phyloP scores from a whole-genome alignment of 2,113 vertebrate genomes.

The Salvelinus namaycush region DNA sequence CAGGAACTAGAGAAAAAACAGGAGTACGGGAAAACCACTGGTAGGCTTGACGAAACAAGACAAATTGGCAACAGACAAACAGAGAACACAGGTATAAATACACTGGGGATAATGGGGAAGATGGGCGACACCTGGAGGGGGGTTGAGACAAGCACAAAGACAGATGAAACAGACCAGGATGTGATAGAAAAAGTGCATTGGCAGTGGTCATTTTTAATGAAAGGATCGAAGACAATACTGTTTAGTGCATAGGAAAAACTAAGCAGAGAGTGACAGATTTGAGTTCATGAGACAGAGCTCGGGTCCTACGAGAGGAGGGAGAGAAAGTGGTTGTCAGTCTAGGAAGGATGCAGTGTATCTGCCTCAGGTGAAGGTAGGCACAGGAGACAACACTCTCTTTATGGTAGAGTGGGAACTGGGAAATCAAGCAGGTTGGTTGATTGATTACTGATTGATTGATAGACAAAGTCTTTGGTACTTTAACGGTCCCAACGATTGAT shows the following conservation, averaged over 20 bases:
- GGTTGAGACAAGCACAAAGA: too few species aligned
- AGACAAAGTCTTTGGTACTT: background rate
- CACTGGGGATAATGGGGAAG: too few species aligned
- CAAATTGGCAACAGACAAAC: too few species aligned
- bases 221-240: slow-evolving; percentile 12
- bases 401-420: background rate
- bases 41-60: too few species aligned
- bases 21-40: too few species aligned
- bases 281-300: slow-evolving; percentile 9
- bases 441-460: slow-evolving; percentile 1
- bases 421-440: background rate
- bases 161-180: too few species aligned
- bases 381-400: background rate
- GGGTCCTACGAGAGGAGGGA: background rate
- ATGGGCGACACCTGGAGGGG: too few species aligned
- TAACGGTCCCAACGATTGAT: background rate
- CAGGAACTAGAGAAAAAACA: too few species aligned
- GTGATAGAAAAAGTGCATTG: slow-evolving; percentile 2
- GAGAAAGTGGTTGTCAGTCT: background rate
- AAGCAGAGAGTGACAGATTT: slow-evolving; percentile 4
- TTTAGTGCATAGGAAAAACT: slow-evolving; percentile 18
- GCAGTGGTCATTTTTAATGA: slow-evolving; percentile 31
- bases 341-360: background rate
- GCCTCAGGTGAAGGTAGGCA: background rate
- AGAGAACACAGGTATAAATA: too few species aligned